phyloP scores from a whole-genome alignment of 2,797 vertebrate genomes.

The Notolabrus celidotus region DNA sequence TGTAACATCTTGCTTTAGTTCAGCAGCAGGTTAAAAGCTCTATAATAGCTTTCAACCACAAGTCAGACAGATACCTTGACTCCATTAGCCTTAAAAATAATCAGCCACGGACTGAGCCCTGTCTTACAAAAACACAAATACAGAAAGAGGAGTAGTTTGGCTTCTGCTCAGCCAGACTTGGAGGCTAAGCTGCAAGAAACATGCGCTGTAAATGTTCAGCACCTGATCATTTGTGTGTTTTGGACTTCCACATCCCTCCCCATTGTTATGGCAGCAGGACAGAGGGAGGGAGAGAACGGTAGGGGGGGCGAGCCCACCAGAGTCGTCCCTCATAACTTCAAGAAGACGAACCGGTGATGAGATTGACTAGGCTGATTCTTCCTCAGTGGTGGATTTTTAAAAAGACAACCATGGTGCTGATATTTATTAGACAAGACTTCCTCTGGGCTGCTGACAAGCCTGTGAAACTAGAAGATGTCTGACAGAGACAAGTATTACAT shows the following conservation, averaged over 20 bases:
- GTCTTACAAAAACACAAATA: conserved; percentile 31
- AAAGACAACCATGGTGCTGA: too few species aligned
- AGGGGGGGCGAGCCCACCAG: too few species aligned
- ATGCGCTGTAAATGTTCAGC: conserved; percentile 85
- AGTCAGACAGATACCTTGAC: conserved; percentile 89
- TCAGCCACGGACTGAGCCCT: conserved; percentile 51
- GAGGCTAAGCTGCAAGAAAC: conserved; percentile 60
- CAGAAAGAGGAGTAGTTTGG: conserved; percentile 45
- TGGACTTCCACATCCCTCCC: conserved; percentile 83
- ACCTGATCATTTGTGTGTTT: conserved; percentile 89
- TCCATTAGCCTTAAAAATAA: conserved; percentile 82
- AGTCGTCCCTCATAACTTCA: too few species aligned
- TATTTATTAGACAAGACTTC: too few species aligned
- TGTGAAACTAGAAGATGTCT: too few species aligned
- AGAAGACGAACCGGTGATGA: too few species aligned
- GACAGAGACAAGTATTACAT: too few species aligned
- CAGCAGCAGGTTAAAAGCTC: conserved; percentile 54
- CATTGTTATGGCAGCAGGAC: too few species aligned
- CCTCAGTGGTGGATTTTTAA: too few species aligned
- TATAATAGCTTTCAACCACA: conserved; percentile 41
- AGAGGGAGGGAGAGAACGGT: too few species aligned
- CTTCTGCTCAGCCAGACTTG: conserved; percentile 10
- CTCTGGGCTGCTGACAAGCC: too few species aligned
- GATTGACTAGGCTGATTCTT: too few species aligned
- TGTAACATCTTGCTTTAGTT: neutral